Percentiles rank a stretch among this genome's conserved stretches.
Evolutionary conservation across 1,140 invertebrate genomes (phyloP).

Genomic region (Drosophila ercepeae): DNA sequence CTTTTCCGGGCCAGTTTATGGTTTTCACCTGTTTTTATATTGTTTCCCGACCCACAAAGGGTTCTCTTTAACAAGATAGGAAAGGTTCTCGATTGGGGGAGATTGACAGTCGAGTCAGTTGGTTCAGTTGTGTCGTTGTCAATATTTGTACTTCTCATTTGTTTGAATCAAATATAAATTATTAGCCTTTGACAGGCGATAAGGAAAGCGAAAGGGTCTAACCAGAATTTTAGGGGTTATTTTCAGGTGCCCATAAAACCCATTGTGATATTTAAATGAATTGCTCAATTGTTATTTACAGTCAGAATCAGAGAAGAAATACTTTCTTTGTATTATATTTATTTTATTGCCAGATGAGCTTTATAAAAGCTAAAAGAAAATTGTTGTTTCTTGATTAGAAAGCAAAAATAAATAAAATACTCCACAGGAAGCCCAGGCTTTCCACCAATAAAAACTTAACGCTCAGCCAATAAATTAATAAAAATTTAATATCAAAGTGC

Average conservation of each 20-base stretch:
- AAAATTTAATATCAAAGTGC: conserved; percentile 48
- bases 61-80: conserved; percentile 47
- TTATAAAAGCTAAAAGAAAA: conserved; percentile 45
- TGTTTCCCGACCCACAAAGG: conserved; percentile 49
- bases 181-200: conserved; percentile 36
- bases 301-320: background rate
- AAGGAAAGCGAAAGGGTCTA: conserved; percentile 6
- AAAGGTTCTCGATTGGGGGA: conserved; percentile 10
- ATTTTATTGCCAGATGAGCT: conserved; percentile 6
- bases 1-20: conserved; percentile 55
- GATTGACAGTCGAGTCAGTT: conserved; percentile 37
- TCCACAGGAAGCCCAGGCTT: conserved; percentile 53
- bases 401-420: conserved; percentile 34
- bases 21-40: conserved; percentile 60
- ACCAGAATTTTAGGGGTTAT: background rate
- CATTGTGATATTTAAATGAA: conserved; percentile 13
- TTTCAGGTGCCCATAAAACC: conserved; percentile 7
- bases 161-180: conserved; percentile 39
- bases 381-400: conserved; percentile 44
- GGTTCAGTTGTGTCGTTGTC: conserved; percentile 40
- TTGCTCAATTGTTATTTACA: conserved; percentile 13
- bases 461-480: conserved; percentile 62
- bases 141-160: conserved; percentile 53
- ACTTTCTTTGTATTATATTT: conserved; percentile 9
- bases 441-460: conserved; percentile 49